phyloP scores from a whole-genome alignment of 2,888 invertebrate species.

The Liodrosophila aerea region DNA sequence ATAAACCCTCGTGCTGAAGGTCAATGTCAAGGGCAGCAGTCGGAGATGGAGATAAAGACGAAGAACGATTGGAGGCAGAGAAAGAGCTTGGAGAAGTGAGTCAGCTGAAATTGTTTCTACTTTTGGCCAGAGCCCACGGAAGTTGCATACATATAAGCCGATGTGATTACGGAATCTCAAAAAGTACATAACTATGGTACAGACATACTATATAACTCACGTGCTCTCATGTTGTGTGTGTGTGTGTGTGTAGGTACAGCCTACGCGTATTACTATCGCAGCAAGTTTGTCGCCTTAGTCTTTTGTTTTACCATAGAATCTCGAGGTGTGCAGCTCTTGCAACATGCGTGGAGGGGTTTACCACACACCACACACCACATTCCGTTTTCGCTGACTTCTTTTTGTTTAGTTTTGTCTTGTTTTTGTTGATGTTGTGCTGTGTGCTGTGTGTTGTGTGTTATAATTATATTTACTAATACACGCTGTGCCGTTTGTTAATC shows the following conservation, averaged over 20 bases:
- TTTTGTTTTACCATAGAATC: constrained; percentile 31
- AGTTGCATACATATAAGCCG: constrained; percentile 28
- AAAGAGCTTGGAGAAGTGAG: constrained; percentile 31
- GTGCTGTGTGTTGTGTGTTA: constrained; percentile 33
- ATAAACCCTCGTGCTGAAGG: constrained; percentile 58
- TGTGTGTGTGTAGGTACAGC: constrained; percentile 2
- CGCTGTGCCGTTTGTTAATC: constrained; percentile 64
- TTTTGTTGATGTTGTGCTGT: constrained; percentile 9
- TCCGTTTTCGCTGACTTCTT: constrained; percentile 27
- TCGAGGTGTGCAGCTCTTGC: constrained; percentile 31
- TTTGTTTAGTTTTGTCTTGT: background rate
- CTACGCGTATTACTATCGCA: constrained; percentile 26
- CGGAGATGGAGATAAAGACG: background rate
- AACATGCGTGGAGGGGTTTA: constrained; percentile 28
- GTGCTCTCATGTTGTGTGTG: background rate
- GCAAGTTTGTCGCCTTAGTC: constrained; percentile 57
- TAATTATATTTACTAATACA: constrained; percentile 74
- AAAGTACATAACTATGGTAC: background rate
- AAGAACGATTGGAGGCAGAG: constrained; percentile 1
- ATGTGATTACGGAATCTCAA: constrained; percentile 28
- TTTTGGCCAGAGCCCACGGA: constrained; percentile 27
- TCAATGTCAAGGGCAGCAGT: constrained; percentile 49
- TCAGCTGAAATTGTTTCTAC: constrained; percentile 29
- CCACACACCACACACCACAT: constrained; percentile 35
- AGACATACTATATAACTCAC: background rate